These are phyloP conservation scores for Saccopteryx bilineata DNA, from an alignment of 2,113 vertebrate genomes.

Conservation along the genomic window DNA sequence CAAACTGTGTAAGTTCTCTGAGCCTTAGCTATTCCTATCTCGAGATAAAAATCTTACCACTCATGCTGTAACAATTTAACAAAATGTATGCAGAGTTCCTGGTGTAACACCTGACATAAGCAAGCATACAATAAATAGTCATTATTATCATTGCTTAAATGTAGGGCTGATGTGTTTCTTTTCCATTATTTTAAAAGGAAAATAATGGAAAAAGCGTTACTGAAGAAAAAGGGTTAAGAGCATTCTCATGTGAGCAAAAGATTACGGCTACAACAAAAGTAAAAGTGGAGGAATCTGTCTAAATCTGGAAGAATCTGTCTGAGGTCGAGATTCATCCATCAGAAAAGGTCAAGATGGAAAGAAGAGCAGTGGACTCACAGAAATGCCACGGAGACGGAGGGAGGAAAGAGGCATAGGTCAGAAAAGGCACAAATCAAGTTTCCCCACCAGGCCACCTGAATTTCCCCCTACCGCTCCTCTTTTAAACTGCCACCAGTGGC, in stretches of 20 bases:
- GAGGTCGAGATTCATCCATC: slow-evolving; percentile 25
- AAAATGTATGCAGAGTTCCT: not conserved
- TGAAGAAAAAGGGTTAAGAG: not conserved
- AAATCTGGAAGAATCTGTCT: slow-evolving; percentile 21
- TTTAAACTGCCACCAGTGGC: not conserved
- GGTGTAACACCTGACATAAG: not conserved
- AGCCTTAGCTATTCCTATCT: not conserved
- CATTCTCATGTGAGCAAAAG: slow-evolving; percentile 16
- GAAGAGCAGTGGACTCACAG: not conserved
- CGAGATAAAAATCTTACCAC: not conserved
- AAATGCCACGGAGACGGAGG: not conserved
- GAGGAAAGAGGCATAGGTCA: not conserved
- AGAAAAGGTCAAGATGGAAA: not conserved
- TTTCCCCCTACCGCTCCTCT: not conserved
- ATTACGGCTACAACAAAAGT: not conserved
- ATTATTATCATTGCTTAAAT: not conserved
- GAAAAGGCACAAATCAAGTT: slow-evolving; percentile 25
- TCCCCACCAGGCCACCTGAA: slow-evolving; percentile 46
- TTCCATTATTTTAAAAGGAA: not conserved
- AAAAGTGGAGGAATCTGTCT: not conserved
- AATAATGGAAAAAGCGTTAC: not conserved
- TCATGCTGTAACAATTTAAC: not conserved
- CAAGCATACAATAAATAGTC: not conserved
- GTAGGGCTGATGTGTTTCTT: not conserved
- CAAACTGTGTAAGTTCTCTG: not conserved